Evolutionary conservation across 1,140 invertebrate genomes (phyloP).

Genomic region (Paracyclopina nana): DNA sequence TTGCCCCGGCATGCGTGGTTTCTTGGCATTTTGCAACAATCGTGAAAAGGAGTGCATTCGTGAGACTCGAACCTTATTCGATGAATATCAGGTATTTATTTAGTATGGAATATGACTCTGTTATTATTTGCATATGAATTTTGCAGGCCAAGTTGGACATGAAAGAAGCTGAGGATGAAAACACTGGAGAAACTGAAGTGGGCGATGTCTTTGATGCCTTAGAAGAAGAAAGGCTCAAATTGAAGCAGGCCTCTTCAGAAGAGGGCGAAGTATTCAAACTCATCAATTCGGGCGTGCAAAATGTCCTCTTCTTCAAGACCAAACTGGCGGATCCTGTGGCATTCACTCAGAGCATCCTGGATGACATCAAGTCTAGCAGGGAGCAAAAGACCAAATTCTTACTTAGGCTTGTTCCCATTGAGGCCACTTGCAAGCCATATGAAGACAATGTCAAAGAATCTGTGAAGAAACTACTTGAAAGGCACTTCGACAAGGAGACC

Average conservation of each 20-base stretch:
- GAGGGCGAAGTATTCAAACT: background rate
- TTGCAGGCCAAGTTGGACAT: background rate
- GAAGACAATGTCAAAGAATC: background rate
- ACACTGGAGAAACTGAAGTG: background rate
- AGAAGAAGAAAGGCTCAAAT: background rate
- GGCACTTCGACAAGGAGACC: no score
- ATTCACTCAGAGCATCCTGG: background rate
- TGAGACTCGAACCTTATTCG: background rate
- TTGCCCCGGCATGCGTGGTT: conserved; percentile 5
- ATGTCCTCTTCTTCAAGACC: background rate
- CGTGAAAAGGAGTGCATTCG: conserved; percentile 11
- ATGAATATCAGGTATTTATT: conserved; percentile 4
- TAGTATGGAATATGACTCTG: background rate
- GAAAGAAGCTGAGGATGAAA: background rate
- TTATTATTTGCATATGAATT: background rate
- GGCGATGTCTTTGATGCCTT: background rate
- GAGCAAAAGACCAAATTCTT: conserved; percentile 6
- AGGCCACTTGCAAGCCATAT: conserved; percentile 3
- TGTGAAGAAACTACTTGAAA: background rate
- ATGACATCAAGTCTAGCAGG: background rate
- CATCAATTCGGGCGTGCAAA: background rate
- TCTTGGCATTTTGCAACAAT: conserved; percentile 15
- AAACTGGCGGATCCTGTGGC: background rate
- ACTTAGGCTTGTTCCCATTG: background rate
- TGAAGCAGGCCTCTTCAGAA: background rate